Conservation (phyloP, 2,888 invertebrate genomes). For the Limnephilus lunatus region DNA sequence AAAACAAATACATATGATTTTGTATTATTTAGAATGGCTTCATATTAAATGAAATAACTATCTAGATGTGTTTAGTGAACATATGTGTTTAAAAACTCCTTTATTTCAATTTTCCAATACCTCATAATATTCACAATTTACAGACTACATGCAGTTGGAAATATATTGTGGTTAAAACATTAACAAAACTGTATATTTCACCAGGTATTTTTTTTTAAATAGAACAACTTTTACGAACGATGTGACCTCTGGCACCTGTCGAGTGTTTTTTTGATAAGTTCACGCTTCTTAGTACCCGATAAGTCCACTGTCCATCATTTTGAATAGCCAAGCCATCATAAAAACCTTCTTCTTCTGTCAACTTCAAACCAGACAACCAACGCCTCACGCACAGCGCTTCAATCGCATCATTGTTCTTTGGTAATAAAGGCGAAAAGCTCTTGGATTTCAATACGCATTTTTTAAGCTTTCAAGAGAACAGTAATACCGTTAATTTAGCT, state of each 20-base stretch:
- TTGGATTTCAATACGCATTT: not conserved
- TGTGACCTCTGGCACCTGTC: not conserved
- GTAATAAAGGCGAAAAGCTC: not conserved
- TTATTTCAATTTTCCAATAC: no score
- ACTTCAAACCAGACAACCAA: not conserved
- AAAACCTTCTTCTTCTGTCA: not conserved
- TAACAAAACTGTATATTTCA: not conserved
- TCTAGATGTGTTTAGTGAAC: no score
- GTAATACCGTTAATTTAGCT: not conserved
- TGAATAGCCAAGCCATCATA: not conserved
- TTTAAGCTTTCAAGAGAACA: not conserved
- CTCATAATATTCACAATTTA: no score
- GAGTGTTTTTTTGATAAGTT: not conserved
- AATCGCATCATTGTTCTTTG: not conserved
- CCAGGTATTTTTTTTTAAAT: not conserved
- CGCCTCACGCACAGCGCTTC: not conserved
- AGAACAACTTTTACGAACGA: not conserved
- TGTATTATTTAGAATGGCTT: no score
- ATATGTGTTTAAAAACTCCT: no score
- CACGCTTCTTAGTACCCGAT: not conserved
- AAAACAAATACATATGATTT: no score
- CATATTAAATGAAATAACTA: no score
- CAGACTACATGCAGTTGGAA: not conserved
- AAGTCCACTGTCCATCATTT: not conserved
- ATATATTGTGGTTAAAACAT: not conserved